A percentile compares a stretch with the other conserved stretches of the same genome.
Evolutionary conservation across 2,797 vertebrate genomes (phyloP).

Genomic region (Harpagifer antarcticus): DNA sequence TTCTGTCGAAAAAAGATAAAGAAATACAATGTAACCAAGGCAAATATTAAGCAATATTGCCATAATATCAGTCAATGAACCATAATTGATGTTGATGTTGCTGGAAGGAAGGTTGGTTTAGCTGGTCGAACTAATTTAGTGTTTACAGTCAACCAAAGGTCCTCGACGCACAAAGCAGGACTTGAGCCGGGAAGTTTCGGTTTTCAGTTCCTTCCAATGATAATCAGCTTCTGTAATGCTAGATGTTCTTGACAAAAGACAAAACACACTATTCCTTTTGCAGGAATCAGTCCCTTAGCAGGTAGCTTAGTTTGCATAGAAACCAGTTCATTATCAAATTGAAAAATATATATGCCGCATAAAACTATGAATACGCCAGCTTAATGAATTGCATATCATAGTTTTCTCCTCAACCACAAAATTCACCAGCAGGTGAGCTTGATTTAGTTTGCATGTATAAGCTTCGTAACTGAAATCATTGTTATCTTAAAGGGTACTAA

Average conservation of each 20-base stretch:
- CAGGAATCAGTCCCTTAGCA: neutral
- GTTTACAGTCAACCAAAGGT: conserved; percentile 71
- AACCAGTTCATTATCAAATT: neutral
- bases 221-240: neutral
- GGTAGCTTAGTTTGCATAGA: neutral
- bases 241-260: conserved; percentile 7
- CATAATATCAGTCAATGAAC: conserved; percentile 65
- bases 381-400: neutral
- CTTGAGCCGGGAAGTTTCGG: conserved; percentile 29
- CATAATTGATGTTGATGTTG: conserved; percentile 42
- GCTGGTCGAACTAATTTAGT: conserved; percentile 52
- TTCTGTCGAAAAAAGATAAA: conserved; percentile 82
- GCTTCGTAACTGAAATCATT: neutral
- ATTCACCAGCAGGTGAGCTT: neutral
- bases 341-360: neutral
- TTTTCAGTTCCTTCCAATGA: conserved; percentile 50
- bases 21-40: conserved; percentile 64
- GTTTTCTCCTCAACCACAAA: neutral
- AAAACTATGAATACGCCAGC: neutral
- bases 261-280: conserved; percentile 6
- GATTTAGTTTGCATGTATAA: neutral
- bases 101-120: conserved; percentile 68
- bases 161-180: conserved; percentile 41
- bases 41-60: conserved; percentile 51
- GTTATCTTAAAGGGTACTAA: no score